Percentiles rank a stretch among this genome's conserved stretches.
Evolutionary conservation across 2,888 invertebrate genomes (phyloP).

Genomic region (Napeogenes sylphis): DNA sequence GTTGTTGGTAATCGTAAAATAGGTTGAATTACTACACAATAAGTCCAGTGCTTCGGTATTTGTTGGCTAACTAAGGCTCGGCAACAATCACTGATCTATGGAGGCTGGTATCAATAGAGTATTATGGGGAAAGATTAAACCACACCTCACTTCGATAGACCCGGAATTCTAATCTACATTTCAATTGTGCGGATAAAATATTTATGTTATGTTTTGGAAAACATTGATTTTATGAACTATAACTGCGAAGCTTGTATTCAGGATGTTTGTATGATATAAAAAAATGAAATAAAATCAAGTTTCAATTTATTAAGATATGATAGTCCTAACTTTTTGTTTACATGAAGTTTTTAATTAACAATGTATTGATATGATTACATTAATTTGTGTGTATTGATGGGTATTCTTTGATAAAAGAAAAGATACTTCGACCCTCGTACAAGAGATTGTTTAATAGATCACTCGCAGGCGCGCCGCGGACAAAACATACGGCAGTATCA

Average conservation of each 20-base stretch:
- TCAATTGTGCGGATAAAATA: slow-evolving; percentile 25
- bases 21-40: slow-evolving; percentile 16
- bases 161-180: slow-evolving; percentile 29
- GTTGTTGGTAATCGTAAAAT: slow-evolving; percentile 4
- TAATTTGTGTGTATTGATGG: too few relatives aligned
- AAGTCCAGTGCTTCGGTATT: slow-evolving; percentile 13
- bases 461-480: slow-evolving; percentile 63
- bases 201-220: background rate
- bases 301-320: too few relatives aligned
- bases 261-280: too few relatives aligned
- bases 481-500: slow-evolving; percentile 75
- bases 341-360: too few relatives aligned
- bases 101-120: slow-evolving; percentile 27
- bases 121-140: slow-evolving; percentile 35
- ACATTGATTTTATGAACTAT: background rate
- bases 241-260: too few relatives aligned
- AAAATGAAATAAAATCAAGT: too few relatives aligned
- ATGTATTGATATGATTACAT: too few relatives aligned
- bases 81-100: slow-evolving; percentile 26
- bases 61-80: slow-evolving; percentile 24
- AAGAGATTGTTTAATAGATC: slow-evolving; percentile 56
- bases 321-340: too few relatives aligned
- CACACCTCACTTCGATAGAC: slow-evolving; percentile 30
- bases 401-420: slow-evolving; percentile 7
- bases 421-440: slow-evolving; percentile 18